Evolutionary conservation across 1,140 invertebrate species (phyloP).

Genomic region (Pseudomyrmex flavicornis): DNA sequence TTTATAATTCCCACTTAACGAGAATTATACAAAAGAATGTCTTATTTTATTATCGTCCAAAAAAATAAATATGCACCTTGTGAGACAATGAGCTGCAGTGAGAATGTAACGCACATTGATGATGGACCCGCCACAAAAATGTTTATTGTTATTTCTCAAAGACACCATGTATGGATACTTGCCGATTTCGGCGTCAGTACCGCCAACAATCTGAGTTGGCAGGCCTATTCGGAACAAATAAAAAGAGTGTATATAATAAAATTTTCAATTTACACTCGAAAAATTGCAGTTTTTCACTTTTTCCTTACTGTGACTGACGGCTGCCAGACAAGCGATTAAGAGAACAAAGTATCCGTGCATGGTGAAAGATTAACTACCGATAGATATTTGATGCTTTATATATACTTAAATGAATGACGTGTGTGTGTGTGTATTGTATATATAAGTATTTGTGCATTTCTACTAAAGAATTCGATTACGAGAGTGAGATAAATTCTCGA

Average conservation of each 20-base stretch:
- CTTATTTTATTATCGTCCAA: neutral
- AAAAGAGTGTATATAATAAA: too few species aligned
- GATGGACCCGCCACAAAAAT: slow-evolving; percentile 87
- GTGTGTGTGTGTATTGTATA: neutral
- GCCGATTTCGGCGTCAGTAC: slow-evolving; percentile 70
- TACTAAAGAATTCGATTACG: neutral
- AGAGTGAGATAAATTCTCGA: neutral
- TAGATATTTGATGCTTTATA: neutral
- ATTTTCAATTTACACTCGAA: too few species aligned
- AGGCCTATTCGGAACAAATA: too few species aligned
- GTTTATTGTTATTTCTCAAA: slow-evolving; percentile 78
- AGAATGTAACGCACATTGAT: slow-evolving; percentile 85
- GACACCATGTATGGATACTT: slow-evolving; percentile 85
- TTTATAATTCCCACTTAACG: neutral
- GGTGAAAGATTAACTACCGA: neutral
- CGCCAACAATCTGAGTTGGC: slow-evolving; percentile 71
- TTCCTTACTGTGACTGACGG: neutral
- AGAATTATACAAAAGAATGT: neutral
- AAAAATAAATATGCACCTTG: slow-evolving; percentile 64
- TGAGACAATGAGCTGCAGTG: slow-evolving; percentile 87
- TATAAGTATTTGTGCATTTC: neutral
- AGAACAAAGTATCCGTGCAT: slow-evolving; percentile 22
- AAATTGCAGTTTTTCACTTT: neutral
- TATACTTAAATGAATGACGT: neutral
- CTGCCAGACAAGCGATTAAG: neutral